A percentile compares a stretch with the other conserved stretches of the same genome.
Conservation (phyloP, 2,797 vertebrate species). For the Octomys mimax region DNA sequence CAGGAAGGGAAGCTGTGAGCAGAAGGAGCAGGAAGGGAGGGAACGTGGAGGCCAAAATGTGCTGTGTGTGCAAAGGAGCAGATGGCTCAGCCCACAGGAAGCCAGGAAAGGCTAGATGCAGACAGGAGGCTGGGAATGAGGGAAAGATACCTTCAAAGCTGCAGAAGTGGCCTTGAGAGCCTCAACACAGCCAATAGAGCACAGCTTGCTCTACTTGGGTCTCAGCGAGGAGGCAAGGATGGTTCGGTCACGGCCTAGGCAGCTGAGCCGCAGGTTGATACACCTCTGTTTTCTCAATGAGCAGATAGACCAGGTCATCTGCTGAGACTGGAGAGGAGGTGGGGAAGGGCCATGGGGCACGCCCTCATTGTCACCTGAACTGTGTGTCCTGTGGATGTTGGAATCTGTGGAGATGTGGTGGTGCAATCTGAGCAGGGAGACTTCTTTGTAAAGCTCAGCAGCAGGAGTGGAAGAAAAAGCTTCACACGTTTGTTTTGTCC, state of each 20-base stretch:
- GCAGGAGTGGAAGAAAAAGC: not conserved
- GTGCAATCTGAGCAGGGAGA: not conserved
- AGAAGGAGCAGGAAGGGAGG: not conserved
- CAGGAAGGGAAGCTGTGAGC: not conserved
- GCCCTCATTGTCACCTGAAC: fast-evolving
- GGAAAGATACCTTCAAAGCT: not conserved
- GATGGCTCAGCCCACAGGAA: not conserved
- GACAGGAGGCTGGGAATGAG: not conserved
- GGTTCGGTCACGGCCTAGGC: not conserved
- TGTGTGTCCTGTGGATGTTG: not conserved
- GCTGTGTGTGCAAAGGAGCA: not conserved
- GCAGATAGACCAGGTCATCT: not conserved
- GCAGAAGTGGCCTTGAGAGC: not conserved
- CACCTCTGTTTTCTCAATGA: not conserved
- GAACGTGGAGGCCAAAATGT: not conserved
- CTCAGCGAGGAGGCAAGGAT: not conserved
- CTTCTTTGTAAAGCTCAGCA: not conserved
- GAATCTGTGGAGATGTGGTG: not conserved
- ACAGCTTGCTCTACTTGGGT: not conserved
- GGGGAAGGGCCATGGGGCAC: not conserved
- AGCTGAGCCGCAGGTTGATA: not conserved
- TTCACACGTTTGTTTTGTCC: not conserved
- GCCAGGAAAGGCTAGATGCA: too few species aligned
- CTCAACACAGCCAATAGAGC: not conserved
- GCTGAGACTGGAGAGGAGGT: not conserved